These are phyloP conservation scores for Cotesia congregata DNA, from an alignment of 2,888 invertebrate species.

Conservation along the genomic window DNA sequence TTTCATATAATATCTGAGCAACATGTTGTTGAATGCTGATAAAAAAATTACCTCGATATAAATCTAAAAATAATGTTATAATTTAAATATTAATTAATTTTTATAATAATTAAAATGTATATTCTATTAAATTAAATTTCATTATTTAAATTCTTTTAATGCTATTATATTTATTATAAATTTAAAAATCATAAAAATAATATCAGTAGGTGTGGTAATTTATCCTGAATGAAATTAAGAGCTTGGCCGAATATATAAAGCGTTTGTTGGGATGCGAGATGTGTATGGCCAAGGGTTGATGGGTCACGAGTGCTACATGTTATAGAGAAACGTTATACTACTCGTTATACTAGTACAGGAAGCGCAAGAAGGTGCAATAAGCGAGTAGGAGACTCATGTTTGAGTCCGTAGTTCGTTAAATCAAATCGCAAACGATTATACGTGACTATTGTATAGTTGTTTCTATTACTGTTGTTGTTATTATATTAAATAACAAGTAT, in stretches of 20 bases:
- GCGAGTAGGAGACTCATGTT: background rate
- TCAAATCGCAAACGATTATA: background rate
- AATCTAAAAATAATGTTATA: background rate
- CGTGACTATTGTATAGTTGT: background rate
- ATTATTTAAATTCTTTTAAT: background rate
- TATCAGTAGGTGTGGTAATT: background rate
- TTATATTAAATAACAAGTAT: background rate
- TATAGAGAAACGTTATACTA: background rate
- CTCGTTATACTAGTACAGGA: background rate
- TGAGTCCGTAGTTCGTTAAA: background rate
- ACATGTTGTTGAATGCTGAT: background rate
- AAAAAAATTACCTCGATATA: background rate
- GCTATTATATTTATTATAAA: background rate
- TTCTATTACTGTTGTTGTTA: background rate
- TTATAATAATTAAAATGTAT: background rate
- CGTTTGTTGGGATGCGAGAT: background rate
- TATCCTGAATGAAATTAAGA: slow-evolving; percentile 20
- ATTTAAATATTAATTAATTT: background rate
- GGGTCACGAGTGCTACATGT: background rate
- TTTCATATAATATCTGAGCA: background rate
- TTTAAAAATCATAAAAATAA: no score
- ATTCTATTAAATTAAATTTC: background rate
- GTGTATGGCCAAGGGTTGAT: background rate
- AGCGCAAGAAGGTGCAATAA: no score
- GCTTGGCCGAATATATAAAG: slow-evolving; percentile 13